Evolutionary conservation across 30 jellyfish, hydroid and myxozoan species (phyloP), one percentile per base, ranked within the genome.

Genomic region (Hydractinia echinata): DNA sequence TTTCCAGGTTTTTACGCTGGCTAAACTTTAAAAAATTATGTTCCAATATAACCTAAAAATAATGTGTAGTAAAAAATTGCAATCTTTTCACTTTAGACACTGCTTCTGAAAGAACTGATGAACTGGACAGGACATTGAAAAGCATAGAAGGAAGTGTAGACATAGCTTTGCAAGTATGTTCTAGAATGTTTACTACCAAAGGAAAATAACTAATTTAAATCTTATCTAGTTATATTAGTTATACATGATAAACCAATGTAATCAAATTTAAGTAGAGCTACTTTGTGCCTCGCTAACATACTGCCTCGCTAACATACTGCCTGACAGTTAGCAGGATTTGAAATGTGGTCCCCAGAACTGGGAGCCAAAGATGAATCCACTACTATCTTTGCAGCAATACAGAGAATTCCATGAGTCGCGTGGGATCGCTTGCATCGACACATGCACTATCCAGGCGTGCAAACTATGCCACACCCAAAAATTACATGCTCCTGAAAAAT

Each of bases 91-190:
- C 56, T 68, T 13, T 68, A 77, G 97, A 91, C 68, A 55, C 73
- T 7, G 79, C 95, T 6, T 53, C 66, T n/a, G 88, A 88, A 50
- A 77, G 96, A 44, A 82, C 94, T 8, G 96, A 92, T 55, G 96
- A 87, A 50, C 82, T 92, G 55, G 96, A 87, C 81, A 87, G 72
- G 64, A 76, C 94, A 7, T 77, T 92, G 76, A 81, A 83, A 5
- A 70, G 86, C 67, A 83, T 92, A 51, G 96, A 86, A 79, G 96
- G 91, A 30, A 87, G 98, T 76, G 96, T 92, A 10, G 98, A 92
- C 58, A 66, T 92, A 5, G 76, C 98, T 10, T 64, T 92, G 73
- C 90, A 83, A 95, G 98, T 92, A 76, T 76, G 79, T 76, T 7
- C 0, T 21, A 72, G 62, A 8, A 7, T 72, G 10, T 48, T 52